These are phyloP conservation scores for Heteromormyrus szaboi DNA, from an alignment of 2,797 vertebrate genomes.

Conservation along the genomic window DNA sequence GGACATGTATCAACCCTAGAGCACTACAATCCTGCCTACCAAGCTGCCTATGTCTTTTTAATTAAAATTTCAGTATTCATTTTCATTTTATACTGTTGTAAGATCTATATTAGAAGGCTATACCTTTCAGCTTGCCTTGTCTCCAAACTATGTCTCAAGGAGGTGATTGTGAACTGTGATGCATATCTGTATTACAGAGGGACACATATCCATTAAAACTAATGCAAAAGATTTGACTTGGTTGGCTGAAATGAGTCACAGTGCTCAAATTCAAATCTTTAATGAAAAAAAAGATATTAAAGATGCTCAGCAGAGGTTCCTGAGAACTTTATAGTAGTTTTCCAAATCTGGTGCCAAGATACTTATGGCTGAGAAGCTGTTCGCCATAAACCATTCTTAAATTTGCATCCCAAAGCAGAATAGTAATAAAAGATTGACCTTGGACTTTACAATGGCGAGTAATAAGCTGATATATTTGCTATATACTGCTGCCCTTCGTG, in stretches of 20 bases:
- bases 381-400: neutral
- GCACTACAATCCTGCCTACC: neutral
- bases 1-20: neutral
- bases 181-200: neutral
- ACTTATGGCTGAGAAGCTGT: neutral
- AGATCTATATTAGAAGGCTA: neutral
- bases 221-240: slow-evolving; percentile 1
- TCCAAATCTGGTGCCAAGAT: neutral
- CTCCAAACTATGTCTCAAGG: neutral
- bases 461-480: slow-evolving; percentile 10
- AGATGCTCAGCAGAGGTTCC: neutral
- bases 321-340: slow-evolving; percentile 6
- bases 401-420: slow-evolving; percentile 6
- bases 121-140: neutral
- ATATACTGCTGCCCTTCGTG: neutral
- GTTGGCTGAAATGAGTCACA: neutral
- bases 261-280: neutral
- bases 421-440: neutral
- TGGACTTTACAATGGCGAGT: neutral
- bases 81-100: neutral
- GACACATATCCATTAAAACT: neutral
- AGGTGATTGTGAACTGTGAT: neutral
- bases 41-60: neutral
- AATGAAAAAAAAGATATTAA: slow-evolving; percentile 10
- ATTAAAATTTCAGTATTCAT: neutral